Base-by-base conservation (phyloP, 2,113 vertebrate genomes). In the Nanorana parkeri region DNA sequence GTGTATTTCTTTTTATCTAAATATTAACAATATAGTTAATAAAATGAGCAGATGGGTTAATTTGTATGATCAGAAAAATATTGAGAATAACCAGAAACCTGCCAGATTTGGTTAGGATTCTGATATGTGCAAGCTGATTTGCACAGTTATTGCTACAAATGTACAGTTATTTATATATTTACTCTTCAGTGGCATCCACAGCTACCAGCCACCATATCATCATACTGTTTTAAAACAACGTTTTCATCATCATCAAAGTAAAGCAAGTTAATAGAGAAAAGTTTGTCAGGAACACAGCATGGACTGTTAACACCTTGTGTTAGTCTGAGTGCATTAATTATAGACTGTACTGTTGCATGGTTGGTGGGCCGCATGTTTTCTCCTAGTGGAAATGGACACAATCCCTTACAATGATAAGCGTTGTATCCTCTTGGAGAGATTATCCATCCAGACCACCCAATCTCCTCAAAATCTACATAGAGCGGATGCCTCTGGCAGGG, bases 171-270 rank as follows among this genome's bases (percentile, higher is more conserved):
- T 36, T 36, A 32, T 28, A 3, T 24, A 20, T 29, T 52, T 13
- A 32, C 26, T 21, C 6, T 91, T 90, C 76, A 95, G 80, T 94
- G 94, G 80, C 94, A 95, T 65, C 94, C 94, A 23, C 94, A 95
- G 89, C 94, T 95, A 69, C 93, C 94, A 1, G 94, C 94, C 73
- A 95, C 94, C 94, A 95, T 95, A 83, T 95, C 92, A 17, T 94
- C 92, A 4, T 95, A 95, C 87, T 95, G 94, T 86, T 95, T 95
- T 17, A 95, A 86, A 56, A 95, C 94, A 76, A 95, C 94, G 1
- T 95, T 95, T 87, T 95, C 94, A 4, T 92, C 93, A 0, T 95
- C 94, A 4, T 95, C 94, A 10, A 95, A 95, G 87, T 95, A 95
- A 41, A 95, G 91, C 80, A 95, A 79, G 85, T 94, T 95, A 84